These are phyloP conservation scores for silkworm (Bombyx mori) DNA, from an alignment of 1,140 invertebrate species.

Conservation along the genomic window DNA sequence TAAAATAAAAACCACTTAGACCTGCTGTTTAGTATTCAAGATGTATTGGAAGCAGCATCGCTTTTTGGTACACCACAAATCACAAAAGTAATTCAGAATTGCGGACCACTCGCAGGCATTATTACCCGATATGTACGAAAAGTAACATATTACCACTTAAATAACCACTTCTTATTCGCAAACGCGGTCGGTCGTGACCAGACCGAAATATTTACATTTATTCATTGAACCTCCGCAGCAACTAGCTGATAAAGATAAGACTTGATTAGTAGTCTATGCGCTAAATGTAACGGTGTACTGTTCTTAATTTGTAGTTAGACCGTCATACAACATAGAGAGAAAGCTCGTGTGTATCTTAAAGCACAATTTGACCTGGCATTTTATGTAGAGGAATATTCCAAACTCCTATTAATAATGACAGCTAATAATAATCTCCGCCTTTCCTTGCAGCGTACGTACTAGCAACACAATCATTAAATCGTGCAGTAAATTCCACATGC, in stretches of 20 bases:
- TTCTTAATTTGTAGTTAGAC: slow-evolving; percentile 35
- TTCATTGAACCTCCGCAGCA: slow-evolving; percentile 16
- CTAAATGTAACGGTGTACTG: slow-evolving; percentile 39
- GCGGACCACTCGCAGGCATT: slow-evolving; percentile 7
- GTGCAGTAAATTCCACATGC: slow-evolving; percentile 56
- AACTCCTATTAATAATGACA: too few species aligned
- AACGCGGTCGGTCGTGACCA: slow-evolving; percentile 45
- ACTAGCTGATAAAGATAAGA: slow-evolving; percentile 39
- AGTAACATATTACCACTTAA: slow-evolving; percentile 8
- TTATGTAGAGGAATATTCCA: too few species aligned
- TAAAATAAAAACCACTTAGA: slow-evolving; percentile 6
- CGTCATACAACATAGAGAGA: slow-evolving; percentile 6
- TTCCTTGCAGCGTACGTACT: too few species aligned
- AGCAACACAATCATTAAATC: slow-evolving; percentile 48
- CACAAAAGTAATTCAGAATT: slow-evolving; percentile 7
- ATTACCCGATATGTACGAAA: slow-evolving; percentile 4
- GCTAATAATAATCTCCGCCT: too few species aligned
- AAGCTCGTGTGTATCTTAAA: too few species aligned
- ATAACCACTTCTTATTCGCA: slow-evolving; percentile 30
- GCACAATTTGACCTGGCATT: too few species aligned
- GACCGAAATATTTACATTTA: slow-evolving; percentile 29
- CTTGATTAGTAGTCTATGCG: slow-evolving; percentile 37
- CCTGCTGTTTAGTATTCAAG: slow-evolving; percentile 3
- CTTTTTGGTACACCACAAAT: slow-evolving; percentile 7
- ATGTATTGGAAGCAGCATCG: not conserved